Conservation (phyloP, 2,113 vertebrate species). For the Thamnophis sirtalis region DNA sequence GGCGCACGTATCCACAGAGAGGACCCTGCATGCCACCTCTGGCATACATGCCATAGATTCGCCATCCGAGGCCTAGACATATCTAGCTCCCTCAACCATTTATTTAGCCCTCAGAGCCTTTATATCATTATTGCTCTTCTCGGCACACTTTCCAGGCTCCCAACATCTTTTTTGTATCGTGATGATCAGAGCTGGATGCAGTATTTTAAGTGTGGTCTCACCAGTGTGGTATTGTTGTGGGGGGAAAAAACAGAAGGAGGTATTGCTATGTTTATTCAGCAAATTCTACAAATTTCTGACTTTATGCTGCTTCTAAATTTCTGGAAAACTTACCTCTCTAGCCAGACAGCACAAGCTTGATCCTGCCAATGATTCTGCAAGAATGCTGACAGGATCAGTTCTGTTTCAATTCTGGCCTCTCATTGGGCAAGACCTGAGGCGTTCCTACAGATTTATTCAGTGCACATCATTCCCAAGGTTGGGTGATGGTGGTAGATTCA, state of each 20-base stretch:
- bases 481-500: neutral
- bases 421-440: neutral
- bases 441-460: neutral
- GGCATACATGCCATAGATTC: no score
- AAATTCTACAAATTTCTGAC: neutral
- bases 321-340: neutral
- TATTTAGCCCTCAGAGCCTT: neutral
- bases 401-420: neutral
- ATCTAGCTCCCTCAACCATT: neutral
- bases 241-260: accelerated
- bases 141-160: neutral
- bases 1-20: no score
- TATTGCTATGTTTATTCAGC: neutral
- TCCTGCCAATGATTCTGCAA: neutral
- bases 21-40: no score
- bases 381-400: neutral
- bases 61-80: neutral
- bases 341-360: neutral
- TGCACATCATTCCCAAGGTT: neutral
- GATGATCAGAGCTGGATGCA: neutral
- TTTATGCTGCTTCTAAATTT: neutral
- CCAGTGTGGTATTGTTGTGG: neutral
- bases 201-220: neutral
- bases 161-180: neutral
- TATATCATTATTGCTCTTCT: neutral